Evolutionary conservation across 2,888 invertebrate genomes (phyloP).

Genomic region (Lepidochitona cinerea): DNA sequence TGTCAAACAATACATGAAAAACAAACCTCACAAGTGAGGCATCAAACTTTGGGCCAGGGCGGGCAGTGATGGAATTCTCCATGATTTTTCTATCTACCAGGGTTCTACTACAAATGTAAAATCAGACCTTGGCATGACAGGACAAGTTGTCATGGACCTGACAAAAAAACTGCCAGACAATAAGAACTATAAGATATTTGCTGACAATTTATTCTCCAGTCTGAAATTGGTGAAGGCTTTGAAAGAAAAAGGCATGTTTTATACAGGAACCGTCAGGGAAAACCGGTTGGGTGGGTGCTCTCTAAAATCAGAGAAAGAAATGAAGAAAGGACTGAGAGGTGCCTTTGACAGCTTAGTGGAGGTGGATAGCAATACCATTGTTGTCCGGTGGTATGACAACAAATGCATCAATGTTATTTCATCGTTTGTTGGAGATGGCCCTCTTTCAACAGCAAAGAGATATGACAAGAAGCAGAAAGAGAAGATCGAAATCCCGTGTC

Average conservation of each 20-base stretch:
- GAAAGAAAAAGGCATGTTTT: conserved; percentile 15
- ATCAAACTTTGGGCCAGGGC: not conserved
- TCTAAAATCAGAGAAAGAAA: not conserved
- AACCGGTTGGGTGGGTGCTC: not conserved
- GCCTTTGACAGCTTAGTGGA: not conserved
- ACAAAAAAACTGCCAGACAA: not conserved
- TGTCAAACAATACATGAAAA: conserved; percentile 1
- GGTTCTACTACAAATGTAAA: not conserved
- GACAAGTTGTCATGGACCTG: not conserved
- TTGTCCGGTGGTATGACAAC: not conserved
- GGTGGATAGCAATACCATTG: not conserved
- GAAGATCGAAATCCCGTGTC: conserved; percentile 1
- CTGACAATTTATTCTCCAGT: conserved; percentile 25
- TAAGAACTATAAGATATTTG: conserved; percentile 10
- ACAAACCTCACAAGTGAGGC: conserved; percentile 6
- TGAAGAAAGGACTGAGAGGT: not conserved
- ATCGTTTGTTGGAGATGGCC: not conserved
- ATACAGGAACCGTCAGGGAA: conserved; percentile 21
- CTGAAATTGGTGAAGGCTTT: conserved; percentile 14
- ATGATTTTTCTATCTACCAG: conserved; percentile 7
- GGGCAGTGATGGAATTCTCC: not conserved
- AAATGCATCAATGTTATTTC: not conserved
- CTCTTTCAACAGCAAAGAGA: not conserved
- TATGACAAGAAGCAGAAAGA: conserved; percentile 15
- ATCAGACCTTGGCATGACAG: not conserved